A percentile compares a stretch with the other conserved stretches of the same genome.
These are phyloP conservation scores for Triplophysa tibetana DNA, from an alignment of 2,113 vertebrate species.

Conservation along the genomic window DNA sequence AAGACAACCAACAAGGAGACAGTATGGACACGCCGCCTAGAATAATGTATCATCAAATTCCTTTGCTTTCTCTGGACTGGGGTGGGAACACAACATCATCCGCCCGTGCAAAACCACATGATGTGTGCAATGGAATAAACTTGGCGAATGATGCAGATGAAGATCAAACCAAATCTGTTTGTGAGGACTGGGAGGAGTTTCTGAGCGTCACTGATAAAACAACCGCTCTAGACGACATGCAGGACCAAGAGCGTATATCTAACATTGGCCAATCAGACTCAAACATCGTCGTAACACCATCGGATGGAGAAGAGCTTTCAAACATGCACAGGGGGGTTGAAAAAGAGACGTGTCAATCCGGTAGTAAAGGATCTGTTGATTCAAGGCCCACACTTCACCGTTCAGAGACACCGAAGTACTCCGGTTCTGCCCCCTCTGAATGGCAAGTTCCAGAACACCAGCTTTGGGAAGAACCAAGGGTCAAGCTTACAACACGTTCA, in stretches of 20 bases:
- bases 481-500: constrained; percentile 54
- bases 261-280: neutral
- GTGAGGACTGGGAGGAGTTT: constrained; percentile 61
- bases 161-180: constrained; percentile 35
- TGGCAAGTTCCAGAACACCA: constrained; percentile 35
- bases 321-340: neutral
- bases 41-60: constrained; percentile 70
- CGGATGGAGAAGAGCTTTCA: neutral
- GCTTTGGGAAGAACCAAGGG: constrained; percentile 59
- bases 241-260: constrained; percentile 1
- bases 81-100: constrained; percentile 48
- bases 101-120: neutral
- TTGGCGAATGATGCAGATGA: neutral
- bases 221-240: neutral
- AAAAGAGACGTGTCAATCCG: neutral
- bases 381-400: neutral
- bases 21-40: constrained; percentile 42
- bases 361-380: neutral
- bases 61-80: constrained; percentile 66
- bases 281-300: too few species aligned
- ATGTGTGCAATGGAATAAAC: neutral
- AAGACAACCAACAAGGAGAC: constrained; percentile 41
- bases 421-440: neutral
- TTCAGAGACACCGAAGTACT: neutral
- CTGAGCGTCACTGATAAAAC: constrained; percentile 44